Conservation (phyloP, 2,113 vertebrate species). For the Crotalus tigris region DNA sequence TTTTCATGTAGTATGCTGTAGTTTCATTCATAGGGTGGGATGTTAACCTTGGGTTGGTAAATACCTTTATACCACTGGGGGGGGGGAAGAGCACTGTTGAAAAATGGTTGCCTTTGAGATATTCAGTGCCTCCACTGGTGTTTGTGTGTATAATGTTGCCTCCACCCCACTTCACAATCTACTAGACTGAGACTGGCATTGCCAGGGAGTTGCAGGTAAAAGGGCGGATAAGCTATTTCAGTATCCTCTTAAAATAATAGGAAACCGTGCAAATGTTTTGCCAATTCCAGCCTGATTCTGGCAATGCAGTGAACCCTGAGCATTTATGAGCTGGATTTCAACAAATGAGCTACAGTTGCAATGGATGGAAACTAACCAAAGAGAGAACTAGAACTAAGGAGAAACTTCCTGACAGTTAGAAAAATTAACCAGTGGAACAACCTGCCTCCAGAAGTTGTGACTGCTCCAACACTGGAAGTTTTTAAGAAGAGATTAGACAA, state of each 20-base stretch:
- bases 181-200: not conserved
- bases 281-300: not conserved
- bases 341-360: conserved; percentile 17
- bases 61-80: not conserved
- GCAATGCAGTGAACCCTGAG: conserved; percentile 10
- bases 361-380: no score
- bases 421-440: no score
- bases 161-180: not conserved
- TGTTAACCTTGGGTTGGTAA: not conserved
- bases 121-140: not conserved
- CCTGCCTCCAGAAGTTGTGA: no score
- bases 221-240: not conserved
- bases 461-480: no score
- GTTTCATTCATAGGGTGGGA: not conserved
- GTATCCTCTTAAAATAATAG: conserved; percentile 7
- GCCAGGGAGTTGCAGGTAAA: not conserved
- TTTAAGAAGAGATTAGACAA: no score
- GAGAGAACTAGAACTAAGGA: no score
- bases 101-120: not conserved
- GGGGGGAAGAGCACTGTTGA: not conserved
- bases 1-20: not conserved
- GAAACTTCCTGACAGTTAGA: no score
- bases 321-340: conserved; percentile 32
- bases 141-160: not conserved
- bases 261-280: conserved; percentile 12